Evolutionary conservation across 2,888 invertebrate genomes (phyloP).

Genomic region (Drosophila quinaria): DNA sequence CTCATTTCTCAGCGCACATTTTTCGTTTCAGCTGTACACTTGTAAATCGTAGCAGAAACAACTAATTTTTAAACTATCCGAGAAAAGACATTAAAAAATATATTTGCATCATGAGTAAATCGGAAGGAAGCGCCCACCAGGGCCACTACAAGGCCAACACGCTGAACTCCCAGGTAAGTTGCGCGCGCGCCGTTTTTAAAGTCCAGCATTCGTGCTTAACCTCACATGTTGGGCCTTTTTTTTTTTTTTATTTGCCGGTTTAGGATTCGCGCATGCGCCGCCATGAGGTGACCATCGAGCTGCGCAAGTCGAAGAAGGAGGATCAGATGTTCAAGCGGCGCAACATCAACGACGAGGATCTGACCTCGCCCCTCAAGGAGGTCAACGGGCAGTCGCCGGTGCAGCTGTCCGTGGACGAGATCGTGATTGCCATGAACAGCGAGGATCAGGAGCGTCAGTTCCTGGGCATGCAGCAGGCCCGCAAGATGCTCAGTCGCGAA

Average conservation of each 20-base stretch:
- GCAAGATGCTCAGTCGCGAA: conserved; percentile 95
- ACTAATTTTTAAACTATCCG: not conserved
- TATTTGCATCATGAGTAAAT: conserved; percentile 68
- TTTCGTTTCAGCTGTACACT: conserved; percentile 47
- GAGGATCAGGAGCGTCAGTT: conserved; percentile 88
- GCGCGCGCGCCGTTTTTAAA: conserved; percentile 64
- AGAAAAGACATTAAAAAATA: conserved; percentile 4
- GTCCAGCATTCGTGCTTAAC: conserved; percentile 40
- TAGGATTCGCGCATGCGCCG: conserved; percentile 92
- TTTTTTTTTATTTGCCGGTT: not conserved
- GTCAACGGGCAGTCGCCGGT: conserved; percentile 85
- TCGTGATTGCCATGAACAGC: conserved; percentile 90
- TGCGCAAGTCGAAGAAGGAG: conserved; percentile 97
- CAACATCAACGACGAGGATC: conserved; percentile 89
- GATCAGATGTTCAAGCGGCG: conserved; percentile 96
- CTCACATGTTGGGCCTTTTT: conserved; percentile 51
- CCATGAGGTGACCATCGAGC: conserved; percentile 94
- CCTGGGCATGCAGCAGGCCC: conserved; percentile 91
- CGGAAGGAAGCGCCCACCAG: conserved; percentile 87
- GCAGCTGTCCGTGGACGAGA: conserved; percentile 89
- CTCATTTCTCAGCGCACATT: conserved; percentile 2
- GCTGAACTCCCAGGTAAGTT: conserved; percentile 90
- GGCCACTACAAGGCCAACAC: conserved; percentile 92
- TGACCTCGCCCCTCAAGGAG: conserved; percentile 86
- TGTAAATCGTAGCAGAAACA: conserved; percentile 44